Evolutionary conservation across 2,797 vertebrate species (phyloP).

Genomic region (Loris lydekkerianus): DNA sequence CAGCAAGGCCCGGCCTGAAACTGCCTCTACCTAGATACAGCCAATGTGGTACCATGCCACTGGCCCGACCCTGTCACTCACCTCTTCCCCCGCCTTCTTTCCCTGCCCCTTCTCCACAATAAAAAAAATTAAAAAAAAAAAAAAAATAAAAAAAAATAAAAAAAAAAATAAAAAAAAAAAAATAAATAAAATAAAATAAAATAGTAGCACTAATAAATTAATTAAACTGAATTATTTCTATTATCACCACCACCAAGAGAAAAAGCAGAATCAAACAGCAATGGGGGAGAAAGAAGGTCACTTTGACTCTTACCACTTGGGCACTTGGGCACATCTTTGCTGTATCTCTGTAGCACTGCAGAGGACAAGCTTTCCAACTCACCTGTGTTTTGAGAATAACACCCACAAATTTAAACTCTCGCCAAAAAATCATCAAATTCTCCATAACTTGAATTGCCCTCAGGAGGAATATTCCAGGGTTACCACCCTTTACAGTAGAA

Average conservation of each 20-base stretch:
- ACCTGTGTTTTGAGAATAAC: conserved; percentile 82
- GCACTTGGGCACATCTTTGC: conserved; percentile 60
- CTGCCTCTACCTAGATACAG: no score
- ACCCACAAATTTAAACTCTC: conserved; percentile 77
- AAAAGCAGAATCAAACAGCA: neutral
- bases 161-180: no score
- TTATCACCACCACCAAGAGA: conserved; percentile 65
- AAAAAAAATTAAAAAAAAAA: no score
- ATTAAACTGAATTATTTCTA: conserved; percentile 29
- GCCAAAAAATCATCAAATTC: neutral
- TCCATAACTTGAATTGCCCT: neutral
- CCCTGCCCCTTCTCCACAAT: no score
- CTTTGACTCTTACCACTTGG: conserved; percentile 75
- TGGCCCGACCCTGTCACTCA: no score
- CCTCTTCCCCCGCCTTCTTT: no score
- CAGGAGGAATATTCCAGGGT: neutral
- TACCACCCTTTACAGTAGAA: neutral
- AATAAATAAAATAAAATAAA: no score
- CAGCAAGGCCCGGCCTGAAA: no score
- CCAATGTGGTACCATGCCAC: no score
- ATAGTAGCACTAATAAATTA: no score
- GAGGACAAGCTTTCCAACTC: conserved; percentile 75
- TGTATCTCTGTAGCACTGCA: conserved; percentile 76
- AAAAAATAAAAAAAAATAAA: no score
- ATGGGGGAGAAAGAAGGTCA: neutral